Evolutionary conservation across 2,888 invertebrate species (phyloP).

Genomic region (Hybos culiciformis): DNA sequence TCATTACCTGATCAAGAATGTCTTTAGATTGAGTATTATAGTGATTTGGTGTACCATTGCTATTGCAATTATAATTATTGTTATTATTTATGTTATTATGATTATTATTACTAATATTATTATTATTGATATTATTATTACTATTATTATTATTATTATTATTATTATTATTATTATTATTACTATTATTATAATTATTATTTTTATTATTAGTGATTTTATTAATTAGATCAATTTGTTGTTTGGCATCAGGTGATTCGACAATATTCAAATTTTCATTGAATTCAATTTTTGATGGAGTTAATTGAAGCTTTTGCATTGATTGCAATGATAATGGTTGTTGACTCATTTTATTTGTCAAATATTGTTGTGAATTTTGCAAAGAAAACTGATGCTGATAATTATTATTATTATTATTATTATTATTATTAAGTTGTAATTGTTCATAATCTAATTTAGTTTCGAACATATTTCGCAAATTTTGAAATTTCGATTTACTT

Average conservation of each 20-base stretch:
- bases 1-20: constrained; percentile 13
- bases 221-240: constrained; percentile 13
- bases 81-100: too few species aligned
- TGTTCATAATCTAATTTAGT: constrained; percentile 15
- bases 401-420: not conserved
- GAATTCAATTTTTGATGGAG: constrained; percentile 17
- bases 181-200: too few species aligned
- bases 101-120: too few species aligned
- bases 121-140: constrained; percentile 2
- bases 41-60: constrained; percentile 5
- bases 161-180: too few species aligned
- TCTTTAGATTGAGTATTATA: constrained; percentile 9
- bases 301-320: constrained; percentile 7
- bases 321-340: constrained; percentile 4
- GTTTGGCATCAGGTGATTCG: constrained; percentile 16
- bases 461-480: constrained; percentile 34
- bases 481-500: constrained; percentile 23
- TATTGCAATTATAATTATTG: constrained; percentile 1
- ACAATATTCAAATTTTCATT: constrained; percentile 22
- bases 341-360: constrained; percentile 1
- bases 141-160: constrained; percentile 1
- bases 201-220: constrained; percentile 11
- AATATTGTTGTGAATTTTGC: constrained; percentile 6
- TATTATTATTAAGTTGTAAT: too few species aligned
- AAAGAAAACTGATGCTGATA: constrained; percentile 9